Evolutionary conservation across 2,797 vertebrate genomes (phyloP), one percentile per base, ranked within the genome.

Genomic region (Hydrolagus colliei): DNA sequence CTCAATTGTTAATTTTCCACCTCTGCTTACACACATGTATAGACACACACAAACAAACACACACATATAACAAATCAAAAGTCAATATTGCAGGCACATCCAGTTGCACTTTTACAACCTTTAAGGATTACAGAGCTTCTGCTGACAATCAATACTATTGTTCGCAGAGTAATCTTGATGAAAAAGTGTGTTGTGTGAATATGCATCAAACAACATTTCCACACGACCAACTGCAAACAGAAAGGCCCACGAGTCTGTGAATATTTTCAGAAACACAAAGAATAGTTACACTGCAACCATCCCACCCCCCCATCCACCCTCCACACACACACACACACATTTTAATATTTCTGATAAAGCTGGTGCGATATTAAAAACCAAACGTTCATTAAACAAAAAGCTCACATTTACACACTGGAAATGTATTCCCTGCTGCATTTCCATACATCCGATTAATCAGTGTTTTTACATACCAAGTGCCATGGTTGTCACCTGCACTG

Each of bases 371-470:
- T 84, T 84, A 11, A 71, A 35, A 67, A 71, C 35, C 12, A 62
- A 35, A 79, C 72, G 0, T 0, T 75, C 88, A 86, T 82, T 86
- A 87, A 7, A 41, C 1, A 85, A 86, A 86, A 88, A 88, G 89
- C 65, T 82, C 90, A 90, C 89, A 90, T 90, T 87, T 86, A 85
- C 86, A 87, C 87, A 88, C 85, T 88, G 85, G 88, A 94, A 93
- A 95, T 95, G 89, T 95, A 96, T 96, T 96, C 95, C 96, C 96
- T 94, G 94, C 94, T 94, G 94, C 89, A 93, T 94, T 94, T 95
- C 94, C 91, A 92, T 91, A 93, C 93, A 93, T 94, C 95, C 96
- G 96, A 98, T 97, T 97, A 97, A 96, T 95, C 92, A 95, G 95
- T 90, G 87, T 92, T 95, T 52, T 95, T 93, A 91, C 94, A 93